A percentile compares a stretch with the other conserved stretches of the same genome.
phyloP scores from a whole-genome alignment of 1,140 invertebrate species.

The Drosophila malerkotliana region DNA sequence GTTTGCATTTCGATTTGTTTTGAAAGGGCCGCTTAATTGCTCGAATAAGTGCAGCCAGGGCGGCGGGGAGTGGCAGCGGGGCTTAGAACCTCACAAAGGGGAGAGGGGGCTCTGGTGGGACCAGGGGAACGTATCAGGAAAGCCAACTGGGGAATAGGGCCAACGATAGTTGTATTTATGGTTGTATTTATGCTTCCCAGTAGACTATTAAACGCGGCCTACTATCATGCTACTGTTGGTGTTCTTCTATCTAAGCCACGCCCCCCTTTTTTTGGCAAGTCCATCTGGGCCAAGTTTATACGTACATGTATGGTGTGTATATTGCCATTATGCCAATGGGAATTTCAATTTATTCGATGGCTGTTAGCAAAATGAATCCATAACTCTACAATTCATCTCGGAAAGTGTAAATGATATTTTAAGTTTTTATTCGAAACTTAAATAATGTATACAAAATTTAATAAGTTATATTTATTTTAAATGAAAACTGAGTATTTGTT shows the following conservation, averaged over 20 bases:
- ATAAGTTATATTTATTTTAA: no score
- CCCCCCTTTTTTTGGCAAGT: neutral
- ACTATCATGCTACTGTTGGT: neutral
- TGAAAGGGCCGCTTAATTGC: conserved; percentile 63
- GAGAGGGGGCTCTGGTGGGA: neutral
- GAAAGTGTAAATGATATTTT: no score
- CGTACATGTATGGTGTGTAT: neutral
- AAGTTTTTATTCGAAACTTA: no score
- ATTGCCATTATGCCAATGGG: conserved; percentile 1
- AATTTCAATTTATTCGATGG: conserved; percentile 14
- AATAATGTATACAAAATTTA: no score
- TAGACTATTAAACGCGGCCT: conserved; percentile 9
- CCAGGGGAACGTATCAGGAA: neutral
- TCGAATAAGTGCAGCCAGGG: conserved; percentile 30
- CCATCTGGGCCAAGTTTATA: neutral
- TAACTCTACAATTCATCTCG: no score
- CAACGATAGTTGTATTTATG: conserved; percentile 35
- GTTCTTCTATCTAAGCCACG: neutral
- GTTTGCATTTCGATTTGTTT: conserved; percentile 70
- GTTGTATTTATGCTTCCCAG: conserved; percentile 36
- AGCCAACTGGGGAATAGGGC: conserved; percentile 5
- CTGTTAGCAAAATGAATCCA: neutral
- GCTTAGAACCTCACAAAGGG: neutral
- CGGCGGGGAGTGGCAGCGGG: neutral
- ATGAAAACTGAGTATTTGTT: no score